Base-by-base conservation (phyloP, 2,797 vertebrate genomes). In the Philypnodon macrostomus region DNA sequence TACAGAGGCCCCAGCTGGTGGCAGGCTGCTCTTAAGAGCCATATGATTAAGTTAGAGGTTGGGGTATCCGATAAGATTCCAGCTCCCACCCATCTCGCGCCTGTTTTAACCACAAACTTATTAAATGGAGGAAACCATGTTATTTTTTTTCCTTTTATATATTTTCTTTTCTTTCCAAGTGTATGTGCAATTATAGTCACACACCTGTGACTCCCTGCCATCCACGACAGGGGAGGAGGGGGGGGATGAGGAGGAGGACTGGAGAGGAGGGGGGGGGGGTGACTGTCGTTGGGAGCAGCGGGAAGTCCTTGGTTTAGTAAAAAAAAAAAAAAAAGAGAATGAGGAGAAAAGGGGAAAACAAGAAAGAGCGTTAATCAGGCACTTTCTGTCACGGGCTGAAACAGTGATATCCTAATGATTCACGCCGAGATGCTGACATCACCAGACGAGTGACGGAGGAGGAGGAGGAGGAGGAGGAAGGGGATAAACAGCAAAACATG, bases 41-140 rank as follows among this genome's bases (percentile, higher is more conserved):
- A 93, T 94, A 93, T 95, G 95, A 98, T 98, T 97, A 94, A 96
- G 95, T 98, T 98, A 98, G 94, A 92, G 85, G 83, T 86, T 81
- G 81, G 90, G 92, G 90, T 94, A 95, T 94, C 95, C 90, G 93
- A 95, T 95, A 93, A 88, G 87, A 95, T 94, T 92, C 77, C 73
- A 84, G 90, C 89, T 82, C 91, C 70, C 78, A 81, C n/a, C 84
- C 87, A 89, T 73, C 72, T 59, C 70, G 88, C 87, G 92, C 89
- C 91, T 92, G 92, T 96, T 96, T 94, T 94, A 21, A 91, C 91
- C 85, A 93, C 92, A 94, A 94, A 95, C 92, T 93, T 94, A 94
- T 96, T 94, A 95, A 95, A 97, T 94, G 94, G 92, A 90, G 85
- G 90, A 94, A 93, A 93, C 89, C 83, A 93, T 92, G 92, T 89